Evolutionary conservation across 2,888 invertebrate species (phyloP).

Genomic region (Microctonus hyperodae): DNA sequence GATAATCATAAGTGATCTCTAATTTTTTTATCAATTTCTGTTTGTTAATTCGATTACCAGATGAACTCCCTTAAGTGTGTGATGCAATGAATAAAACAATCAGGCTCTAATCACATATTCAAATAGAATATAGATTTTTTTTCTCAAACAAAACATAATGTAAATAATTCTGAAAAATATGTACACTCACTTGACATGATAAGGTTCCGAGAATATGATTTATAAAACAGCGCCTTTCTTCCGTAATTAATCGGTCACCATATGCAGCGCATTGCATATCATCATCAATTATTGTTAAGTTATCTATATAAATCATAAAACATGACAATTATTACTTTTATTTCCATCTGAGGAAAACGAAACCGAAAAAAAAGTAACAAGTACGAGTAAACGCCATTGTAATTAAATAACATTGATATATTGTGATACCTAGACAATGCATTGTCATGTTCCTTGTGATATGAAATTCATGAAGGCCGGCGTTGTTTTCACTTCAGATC

Average conservation of each 20-base stretch:
- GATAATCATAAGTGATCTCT: too few relatives aligned
- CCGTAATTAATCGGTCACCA: neutral
- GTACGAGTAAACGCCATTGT: too few relatives aligned
- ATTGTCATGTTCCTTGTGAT: constrained; percentile 5
- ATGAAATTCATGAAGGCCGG: neutral
- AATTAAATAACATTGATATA: neutral
- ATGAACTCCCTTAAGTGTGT: neutral
- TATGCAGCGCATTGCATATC: constrained; percentile 1
- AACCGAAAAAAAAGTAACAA: neutral
- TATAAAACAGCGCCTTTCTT: neutral
- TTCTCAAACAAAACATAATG: too few relatives aligned
- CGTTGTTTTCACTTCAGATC: neutral
- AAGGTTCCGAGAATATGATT: constrained; percentile 7
- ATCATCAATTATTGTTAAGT: neutral
- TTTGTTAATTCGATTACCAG: too few relatives aligned
- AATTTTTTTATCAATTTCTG: neutral
- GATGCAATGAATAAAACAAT: too few relatives aligned
- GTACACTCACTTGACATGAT: constrained; percentile 6
- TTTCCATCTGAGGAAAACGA: neutral
- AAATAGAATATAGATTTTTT: neutral
- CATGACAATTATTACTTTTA: neutral
- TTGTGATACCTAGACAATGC: neutral
- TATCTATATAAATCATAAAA: neutral
- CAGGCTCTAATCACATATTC: too few relatives aligned
- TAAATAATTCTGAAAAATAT: too few relatives aligned